Percentiles rank a stretch among this genome's conserved stretches.
Conservation (phyloP, 2,797 vertebrate genomes). For the Channa striata region DNA sequence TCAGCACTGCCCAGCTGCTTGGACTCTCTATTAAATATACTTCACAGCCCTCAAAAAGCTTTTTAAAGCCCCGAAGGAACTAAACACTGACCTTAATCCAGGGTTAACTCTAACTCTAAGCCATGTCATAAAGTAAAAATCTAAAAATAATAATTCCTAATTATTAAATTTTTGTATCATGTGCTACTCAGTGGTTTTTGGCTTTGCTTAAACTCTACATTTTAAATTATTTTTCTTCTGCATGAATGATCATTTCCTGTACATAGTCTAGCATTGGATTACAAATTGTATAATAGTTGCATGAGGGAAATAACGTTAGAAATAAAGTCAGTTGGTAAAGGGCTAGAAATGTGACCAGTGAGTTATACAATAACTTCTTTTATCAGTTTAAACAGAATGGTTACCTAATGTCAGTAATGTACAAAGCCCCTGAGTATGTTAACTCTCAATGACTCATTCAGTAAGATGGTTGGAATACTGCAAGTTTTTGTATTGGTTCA, state of each 20-base stretch:
- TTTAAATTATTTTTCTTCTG: slow-evolving; percentile 10
- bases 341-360: slow-evolving; percentile 8
- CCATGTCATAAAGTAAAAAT: slow-evolving; percentile 22
- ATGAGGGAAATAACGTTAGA: slow-evolving; percentile 17
- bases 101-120: not conserved
- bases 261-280: not conserved
- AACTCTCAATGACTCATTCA: too few relatives aligned
- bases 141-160: slow-evolving; percentile 28
- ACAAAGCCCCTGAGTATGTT: too few relatives aligned
- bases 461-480: too few relatives aligned
- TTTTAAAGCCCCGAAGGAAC: slow-evolving; percentile 27
- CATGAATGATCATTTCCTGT: slow-evolving; percentile 37
- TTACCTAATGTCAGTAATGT: too few relatives aligned
- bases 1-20: slow-evolving; percentile 37
- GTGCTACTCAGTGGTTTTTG: not conserved
- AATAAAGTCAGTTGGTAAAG: slow-evolving; percentile 15
- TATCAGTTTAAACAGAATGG: too few relatives aligned
- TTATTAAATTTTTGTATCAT: not conserved
- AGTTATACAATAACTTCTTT: not conserved
- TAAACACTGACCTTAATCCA: slow-evolving; percentile 10
- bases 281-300: slow-evolving; percentile 8
- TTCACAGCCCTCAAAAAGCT: slow-evolving; percentile 29
- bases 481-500: too few relatives aligned
- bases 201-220: not conserved
- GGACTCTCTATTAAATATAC: slow-evolving; percentile 29